Evolutionary conservation across 2,113 vertebrate genomes (phyloP).

Genomic region (Tragelaphus strepsiceros): DNA sequence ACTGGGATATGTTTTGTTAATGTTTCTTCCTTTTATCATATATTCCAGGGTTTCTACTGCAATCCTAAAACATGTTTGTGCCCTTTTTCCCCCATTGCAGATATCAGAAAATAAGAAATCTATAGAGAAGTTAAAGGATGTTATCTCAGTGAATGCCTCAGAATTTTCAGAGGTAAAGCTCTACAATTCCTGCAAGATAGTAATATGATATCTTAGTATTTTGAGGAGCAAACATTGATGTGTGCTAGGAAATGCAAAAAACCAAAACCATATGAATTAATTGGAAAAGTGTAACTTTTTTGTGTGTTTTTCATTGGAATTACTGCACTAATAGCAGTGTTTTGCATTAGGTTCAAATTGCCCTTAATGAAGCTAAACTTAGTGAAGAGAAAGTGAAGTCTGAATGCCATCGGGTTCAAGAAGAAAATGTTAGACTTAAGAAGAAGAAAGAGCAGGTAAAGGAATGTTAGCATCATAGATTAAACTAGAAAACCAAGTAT

Average conservation of each 20-base stretch:
- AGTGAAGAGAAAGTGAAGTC: constrained; percentile 90
- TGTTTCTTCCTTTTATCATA: not conserved
- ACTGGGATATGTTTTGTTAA: not conserved
- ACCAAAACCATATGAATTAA: not conserved
- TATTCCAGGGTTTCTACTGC: not conserved
- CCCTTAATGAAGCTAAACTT: constrained; percentile 91
- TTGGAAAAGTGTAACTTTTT: not conserved
- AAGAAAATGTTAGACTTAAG: constrained; percentile 87
- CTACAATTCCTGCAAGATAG: not conserved
- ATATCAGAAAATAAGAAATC: constrained; percentile 87
- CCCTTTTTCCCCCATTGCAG: constrained; percentile 73
- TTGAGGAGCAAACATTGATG: not conserved
- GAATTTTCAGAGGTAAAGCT: constrained; percentile 89
- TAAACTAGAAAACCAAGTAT: accelerated
- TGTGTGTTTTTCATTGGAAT: not conserved
- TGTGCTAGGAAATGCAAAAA: not conserved
- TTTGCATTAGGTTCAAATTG: constrained; percentile 84
- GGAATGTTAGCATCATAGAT: not conserved
- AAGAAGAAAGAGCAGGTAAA: constrained; percentile 89
- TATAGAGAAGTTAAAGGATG: constrained; percentile 87
- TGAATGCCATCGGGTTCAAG: constrained; percentile 85
- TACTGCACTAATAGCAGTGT: not conserved
- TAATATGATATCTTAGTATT: not conserved
- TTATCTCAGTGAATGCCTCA: constrained; percentile 84
- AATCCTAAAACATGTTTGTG: not conserved